phyloP scores from a whole-genome alignment of 2,888 invertebrate species.

The Odontomyia ornata region DNA sequence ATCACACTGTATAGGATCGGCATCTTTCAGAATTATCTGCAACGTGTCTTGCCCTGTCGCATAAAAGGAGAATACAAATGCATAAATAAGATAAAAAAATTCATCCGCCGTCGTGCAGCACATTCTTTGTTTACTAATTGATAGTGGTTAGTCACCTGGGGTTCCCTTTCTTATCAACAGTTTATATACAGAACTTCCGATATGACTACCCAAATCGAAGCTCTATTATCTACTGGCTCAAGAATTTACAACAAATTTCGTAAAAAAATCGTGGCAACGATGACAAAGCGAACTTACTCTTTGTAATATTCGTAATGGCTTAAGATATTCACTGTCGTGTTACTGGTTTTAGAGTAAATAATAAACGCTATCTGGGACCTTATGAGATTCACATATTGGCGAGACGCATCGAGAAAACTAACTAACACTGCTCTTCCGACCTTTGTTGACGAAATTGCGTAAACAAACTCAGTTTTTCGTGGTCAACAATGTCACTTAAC shows the following conservation, averaged over 20 bases:
- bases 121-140: slow-evolving; percentile 14
- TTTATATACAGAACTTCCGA: not conserved
- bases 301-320: not conserved
- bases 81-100: not conserved
- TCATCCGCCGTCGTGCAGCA: not conserved
- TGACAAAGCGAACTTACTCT: slow-evolving; percentile 23
- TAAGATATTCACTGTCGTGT: not conserved
- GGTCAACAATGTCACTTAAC: no score
- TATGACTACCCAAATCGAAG: not conserved
- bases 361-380: not conserved
- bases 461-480: not conserved
- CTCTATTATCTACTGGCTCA: not conserved
- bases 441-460: slow-evolving; percentile 29
- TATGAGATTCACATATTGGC: not conserved
- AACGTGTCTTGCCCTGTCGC: not conserved
- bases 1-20: slow-evolving; percentile 91
- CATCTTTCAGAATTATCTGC: slow-evolving; percentile 67
- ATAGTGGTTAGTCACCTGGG: slow-evolving; percentile 26
- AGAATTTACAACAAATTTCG: not conserved
- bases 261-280: not conserved
- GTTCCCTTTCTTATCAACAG: not conserved
- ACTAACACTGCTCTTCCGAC: not conserved
- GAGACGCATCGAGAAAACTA: not conserved
- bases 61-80: not conserved
- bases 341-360: not conserved